Conservation (phyloP, 2,113 vertebrate genomes). For the Megaceryle maxima region DNA sequence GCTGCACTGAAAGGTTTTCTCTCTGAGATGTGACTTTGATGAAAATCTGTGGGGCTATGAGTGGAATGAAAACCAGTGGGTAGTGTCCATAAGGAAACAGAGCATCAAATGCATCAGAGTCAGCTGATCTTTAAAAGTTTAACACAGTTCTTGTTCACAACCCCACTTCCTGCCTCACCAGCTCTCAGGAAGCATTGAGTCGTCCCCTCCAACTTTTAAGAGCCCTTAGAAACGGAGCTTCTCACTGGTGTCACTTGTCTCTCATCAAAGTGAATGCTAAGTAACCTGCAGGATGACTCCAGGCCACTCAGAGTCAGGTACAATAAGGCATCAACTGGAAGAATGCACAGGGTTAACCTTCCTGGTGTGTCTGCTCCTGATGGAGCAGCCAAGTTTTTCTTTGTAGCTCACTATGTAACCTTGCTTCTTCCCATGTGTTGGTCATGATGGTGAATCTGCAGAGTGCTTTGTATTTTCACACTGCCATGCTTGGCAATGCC, state of each 20-base stretch:
- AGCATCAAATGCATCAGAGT: constrained; percentile 13
- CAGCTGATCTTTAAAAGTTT: constrained; percentile 59
- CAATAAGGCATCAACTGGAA: not conserved
- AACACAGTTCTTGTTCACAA: not conserved
- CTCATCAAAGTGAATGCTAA: constrained; percentile 38
- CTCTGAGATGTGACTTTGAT: not conserved
- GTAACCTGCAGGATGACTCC: not conserved
- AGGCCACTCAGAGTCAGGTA: not conserved
- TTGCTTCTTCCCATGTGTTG: not conserved
- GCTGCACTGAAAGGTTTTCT: not conserved
- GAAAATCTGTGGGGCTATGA: not conserved
- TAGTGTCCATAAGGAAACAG: not conserved
- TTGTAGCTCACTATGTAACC: not conserved
- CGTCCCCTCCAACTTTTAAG: constrained; percentile 28
- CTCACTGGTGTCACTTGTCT: constrained; percentile 42
- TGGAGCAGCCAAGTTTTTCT: not conserved
- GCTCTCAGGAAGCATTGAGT: not conserved
- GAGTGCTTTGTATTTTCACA: not conserved
- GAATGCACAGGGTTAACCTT: not conserved
- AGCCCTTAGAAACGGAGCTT: constrained; percentile 52
- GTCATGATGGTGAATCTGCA: not conserved
- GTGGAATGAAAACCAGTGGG: not conserved
- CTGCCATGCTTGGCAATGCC: not conserved
- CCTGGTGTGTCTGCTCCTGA: not conserved
- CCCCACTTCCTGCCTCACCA: not conserved